Conservation (phyloP, 2,797 vertebrate genomes). For the Pagetopsis macropterus region DNA sequence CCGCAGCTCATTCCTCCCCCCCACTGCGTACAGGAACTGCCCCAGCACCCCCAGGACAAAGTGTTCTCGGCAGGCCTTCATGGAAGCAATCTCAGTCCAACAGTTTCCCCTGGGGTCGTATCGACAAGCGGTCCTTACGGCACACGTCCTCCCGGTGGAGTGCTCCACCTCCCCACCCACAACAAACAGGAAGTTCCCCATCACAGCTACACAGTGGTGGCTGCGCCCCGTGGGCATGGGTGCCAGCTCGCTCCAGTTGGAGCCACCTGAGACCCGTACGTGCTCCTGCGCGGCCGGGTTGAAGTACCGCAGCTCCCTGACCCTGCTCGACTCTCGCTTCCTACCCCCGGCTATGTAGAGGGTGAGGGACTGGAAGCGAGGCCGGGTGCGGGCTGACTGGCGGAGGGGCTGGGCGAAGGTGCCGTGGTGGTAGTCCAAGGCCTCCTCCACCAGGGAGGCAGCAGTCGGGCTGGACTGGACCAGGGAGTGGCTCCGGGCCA, state of each 20-base stretch:
- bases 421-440: constrained; percentile 92
- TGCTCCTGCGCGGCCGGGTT: constrained; percentile 91
- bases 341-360: constrained; percentile 93
- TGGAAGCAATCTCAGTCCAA: constrained; percentile 95
- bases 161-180: constrained; percentile 95
- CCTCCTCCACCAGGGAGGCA: constrained; percentile 90
- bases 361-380: constrained; percentile 92
- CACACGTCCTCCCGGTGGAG: constrained; percentile 89
- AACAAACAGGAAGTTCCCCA: constrained; percentile 96
- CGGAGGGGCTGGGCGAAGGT: constrained; percentile 93
- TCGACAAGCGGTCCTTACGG: constrained; percentile 92
- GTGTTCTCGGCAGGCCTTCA: constrained; percentile 97
- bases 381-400: constrained; percentile 91
- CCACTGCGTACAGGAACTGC: constrained; percentile 92
- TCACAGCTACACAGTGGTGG: constrained; percentile 94
- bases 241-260: constrained; percentile 94
- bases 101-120: constrained; percentile 92
- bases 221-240: constrained; percentile 94
- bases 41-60: constrained; percentile 93
- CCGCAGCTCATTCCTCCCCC: constrained; percentile 93
- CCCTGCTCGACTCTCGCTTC: constrained; percentile 92
- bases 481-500: constrained; percentile 87
- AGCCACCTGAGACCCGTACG: constrained; percentile 86
- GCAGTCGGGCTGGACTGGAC: constrained; percentile 89
- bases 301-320: constrained; percentile 93